Base-by-base conservation (phyloP, 92 coral and sea anemone species). In the Porites lobata region DNA sequence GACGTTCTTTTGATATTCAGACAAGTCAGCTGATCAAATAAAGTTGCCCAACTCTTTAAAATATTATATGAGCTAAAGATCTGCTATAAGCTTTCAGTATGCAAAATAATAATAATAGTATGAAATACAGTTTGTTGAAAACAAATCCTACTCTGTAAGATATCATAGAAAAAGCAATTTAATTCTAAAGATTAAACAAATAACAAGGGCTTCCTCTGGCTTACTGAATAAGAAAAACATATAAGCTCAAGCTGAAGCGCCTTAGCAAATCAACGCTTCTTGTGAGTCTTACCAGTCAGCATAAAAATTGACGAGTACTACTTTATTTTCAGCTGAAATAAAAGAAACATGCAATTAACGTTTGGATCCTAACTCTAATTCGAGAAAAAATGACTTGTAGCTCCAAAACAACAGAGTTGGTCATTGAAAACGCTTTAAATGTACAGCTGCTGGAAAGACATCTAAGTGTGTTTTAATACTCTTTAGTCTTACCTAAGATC, bases 231-330 rank as follows among this genome's bases (percentile, higher is more conserved):
- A 6, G 26, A 54, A n/a, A 51, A n/a, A 74, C 38, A 15, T 20
- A 6, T 6, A 68, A 1, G 11, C 53, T 65, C 21, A 8, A 63
- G 79, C n/a, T 24, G 18, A 6, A 17, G 47, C 47, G 47, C 47
- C 47, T 38, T 38, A 38, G 47, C 47, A 38, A 38, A 38, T 38
- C 47, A 38, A 38, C 47, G 7, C 7, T 38, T 38, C 47, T 38
- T 38, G 0, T 26, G 51, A 69, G 1, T 77, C 99, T 93, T 68
- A 97, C 99, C 99, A 97, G 90, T 97, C 99, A 1, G 99, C 99
- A 65, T 97, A 97, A 78, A 97, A 97, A 93, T 97, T 97, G 69
- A 97, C 94, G 84, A 97, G 94, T 63, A 94, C 96, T 38, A 97
- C 71, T 77, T 95, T 95, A 82, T 91, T 87, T 19, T 92, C 93